phyloP scores from a whole-genome alignment of 2,113 vertebrate genomes.

The Zapornia atra region DNA sequence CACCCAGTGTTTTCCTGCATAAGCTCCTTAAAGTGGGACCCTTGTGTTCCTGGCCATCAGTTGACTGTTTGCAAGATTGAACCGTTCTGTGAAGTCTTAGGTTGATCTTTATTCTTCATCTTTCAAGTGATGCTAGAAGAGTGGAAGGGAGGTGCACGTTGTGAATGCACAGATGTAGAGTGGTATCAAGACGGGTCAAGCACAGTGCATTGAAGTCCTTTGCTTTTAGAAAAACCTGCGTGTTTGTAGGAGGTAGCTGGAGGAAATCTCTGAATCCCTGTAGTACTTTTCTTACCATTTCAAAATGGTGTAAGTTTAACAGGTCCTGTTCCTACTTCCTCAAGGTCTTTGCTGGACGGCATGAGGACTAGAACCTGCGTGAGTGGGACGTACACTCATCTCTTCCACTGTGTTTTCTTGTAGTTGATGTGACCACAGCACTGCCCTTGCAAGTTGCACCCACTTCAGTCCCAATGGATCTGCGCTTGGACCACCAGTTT shows the following conservation, averaged over 20 bases:
- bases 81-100: not conserved
- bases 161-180: not conserved
- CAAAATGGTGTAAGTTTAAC: fast-evolving
- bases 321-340: not conserved
- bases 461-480: slow-evolving; percentile 90
- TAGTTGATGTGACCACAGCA: slow-evolving; percentile 91
- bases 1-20: fast-evolving
- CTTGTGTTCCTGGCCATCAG: not conserved
- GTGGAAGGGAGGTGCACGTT: fast-evolving
- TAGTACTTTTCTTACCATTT: not conserved
- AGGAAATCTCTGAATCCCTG: not conserved
- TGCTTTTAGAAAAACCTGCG: fast-evolving
- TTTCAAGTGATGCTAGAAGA: not conserved
- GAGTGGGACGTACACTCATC: not conserved
- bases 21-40: not conserved
- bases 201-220: fast-evolving
- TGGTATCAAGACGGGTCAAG: not conserved
- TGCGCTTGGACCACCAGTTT: slow-evolving; percentile 92
- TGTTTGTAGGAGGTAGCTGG: not conserved
- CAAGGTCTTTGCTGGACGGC: not conserved
- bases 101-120: not conserved
- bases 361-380: not conserved
- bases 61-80: not conserved
- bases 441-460: slow-evolving; percentile 91
- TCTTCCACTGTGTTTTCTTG: not conserved